A percentile compares a stretch with the other conserved stretches of the same genome.
phyloP scores from a whole-genome alignment of 1,140 invertebrate species.

The Archegozetes longisetosus region DNA sequence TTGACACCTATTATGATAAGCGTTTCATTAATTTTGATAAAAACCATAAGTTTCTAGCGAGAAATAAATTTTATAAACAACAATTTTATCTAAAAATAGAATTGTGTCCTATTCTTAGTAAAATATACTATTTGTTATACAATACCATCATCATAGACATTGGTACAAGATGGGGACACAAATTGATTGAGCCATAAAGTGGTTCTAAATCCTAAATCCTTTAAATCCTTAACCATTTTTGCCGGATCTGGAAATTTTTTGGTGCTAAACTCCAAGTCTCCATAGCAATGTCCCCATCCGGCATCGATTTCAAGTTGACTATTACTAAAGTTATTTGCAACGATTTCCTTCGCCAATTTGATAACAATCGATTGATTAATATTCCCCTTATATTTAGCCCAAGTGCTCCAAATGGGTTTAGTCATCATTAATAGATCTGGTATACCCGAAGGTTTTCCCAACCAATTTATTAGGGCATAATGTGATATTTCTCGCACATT shows the following conservation, averaged over 20 bases:
- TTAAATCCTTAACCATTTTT: constrained; percentile 36
- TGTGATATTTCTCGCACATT: too few species aligned
- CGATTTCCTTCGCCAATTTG: constrained; percentile 53
- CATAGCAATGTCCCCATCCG: constrained; percentile 75
- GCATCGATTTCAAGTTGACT: constrained; percentile 82
- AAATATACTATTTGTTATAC: too few species aligned
- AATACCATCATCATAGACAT: too few species aligned
- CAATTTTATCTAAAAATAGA: too few species aligned
- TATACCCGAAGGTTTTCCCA: constrained; percentile 40
- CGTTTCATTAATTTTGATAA: too few species aligned
- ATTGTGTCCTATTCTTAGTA: too few species aligned
- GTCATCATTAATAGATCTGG: constrained; percentile 54
- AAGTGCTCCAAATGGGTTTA: constrained; percentile 69
- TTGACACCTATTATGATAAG: too few species aligned
- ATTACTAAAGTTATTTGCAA: constrained; percentile 45
- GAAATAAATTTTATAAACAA: too few species aligned
- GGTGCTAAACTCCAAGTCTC: constrained; percentile 53
- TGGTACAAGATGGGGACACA: too few species aligned
- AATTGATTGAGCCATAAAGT: constrained; percentile 82
- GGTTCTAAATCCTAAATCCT: constrained; percentile 46
- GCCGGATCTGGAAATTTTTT: constrained; percentile 53
- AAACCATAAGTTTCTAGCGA: too few species aligned
- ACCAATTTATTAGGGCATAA: too few species aligned
- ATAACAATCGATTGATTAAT: constrained; percentile 49
- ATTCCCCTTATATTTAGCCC: constrained; percentile 54